Evolutionary conservation across 2,113 vertebrate genomes (phyloP).

Genomic region (Miniopterus natalensis): DNA sequence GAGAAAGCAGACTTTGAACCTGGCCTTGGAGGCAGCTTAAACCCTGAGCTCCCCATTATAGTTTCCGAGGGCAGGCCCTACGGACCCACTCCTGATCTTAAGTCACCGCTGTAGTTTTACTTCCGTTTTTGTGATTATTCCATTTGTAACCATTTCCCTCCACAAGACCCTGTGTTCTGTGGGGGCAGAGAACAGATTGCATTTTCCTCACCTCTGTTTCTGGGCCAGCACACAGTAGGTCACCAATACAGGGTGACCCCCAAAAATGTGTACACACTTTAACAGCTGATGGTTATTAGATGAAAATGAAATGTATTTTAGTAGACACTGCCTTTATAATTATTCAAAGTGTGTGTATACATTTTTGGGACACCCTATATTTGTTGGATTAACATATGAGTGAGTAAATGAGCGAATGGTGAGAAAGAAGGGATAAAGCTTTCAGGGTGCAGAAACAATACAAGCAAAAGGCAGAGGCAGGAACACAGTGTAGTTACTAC

Average conservation of each 20-base stretch:
- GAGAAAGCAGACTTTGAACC: constrained; percentile 9
- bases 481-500: not conserved
- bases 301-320: too few species aligned
- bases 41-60: not conserved
- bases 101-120: not conserved
- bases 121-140: not conserved
- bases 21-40: not conserved
- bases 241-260: not conserved
- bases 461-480: not conserved
- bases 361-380: too few species aligned
- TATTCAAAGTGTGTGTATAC: too few species aligned
- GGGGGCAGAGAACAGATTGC: not conserved
- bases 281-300: too few species aligned
- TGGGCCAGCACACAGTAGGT: not conserved
- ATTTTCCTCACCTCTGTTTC: constrained; percentile 12
- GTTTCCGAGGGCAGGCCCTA: not conserved
- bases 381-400: constrained; percentile 6
- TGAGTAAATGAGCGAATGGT: not conserved
- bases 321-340: too few species aligned
- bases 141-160: not conserved
- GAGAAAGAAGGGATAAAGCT: not conserved
- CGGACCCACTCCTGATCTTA: not conserved
- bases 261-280: too few species aligned
- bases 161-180: not conserved
- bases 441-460: not conserved